Evolutionary conservation across 2,113 vertebrate species (phyloP).

Genomic region (Mastomys coucha): DNA sequence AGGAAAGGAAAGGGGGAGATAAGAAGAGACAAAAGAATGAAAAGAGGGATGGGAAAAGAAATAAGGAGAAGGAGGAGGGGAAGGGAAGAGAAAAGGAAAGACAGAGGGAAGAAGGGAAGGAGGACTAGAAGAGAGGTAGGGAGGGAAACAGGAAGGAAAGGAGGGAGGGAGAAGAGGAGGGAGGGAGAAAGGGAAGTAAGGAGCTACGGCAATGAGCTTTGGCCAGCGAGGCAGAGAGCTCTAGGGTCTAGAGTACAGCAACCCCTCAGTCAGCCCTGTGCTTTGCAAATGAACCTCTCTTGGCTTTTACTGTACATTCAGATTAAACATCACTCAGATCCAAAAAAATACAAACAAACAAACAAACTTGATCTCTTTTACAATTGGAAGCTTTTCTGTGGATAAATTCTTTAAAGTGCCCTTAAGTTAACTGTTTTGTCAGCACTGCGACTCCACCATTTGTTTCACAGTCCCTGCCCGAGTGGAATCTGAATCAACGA

Average conservation of each 20-base stretch:
- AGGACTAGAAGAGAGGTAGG: no score
- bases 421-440: slow-evolving; percentile 22
- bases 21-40: background rate
- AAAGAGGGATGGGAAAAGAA: background rate
- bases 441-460: slow-evolving; percentile 28
- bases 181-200: no score
- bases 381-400: background rate
- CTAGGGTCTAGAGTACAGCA: background rate
- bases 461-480: slow-evolving; percentile 50
- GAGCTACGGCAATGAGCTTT: background rate
- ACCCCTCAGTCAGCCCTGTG: background rate
- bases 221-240: slow-evolving; percentile 10
- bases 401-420: slow-evolving; percentile 53
- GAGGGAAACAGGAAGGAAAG: no score
- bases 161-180: accelerated
- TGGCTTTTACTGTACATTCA: background rate
- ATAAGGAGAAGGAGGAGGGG: no score
- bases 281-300: slow-evolving; percentile 26
- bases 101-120: no score
- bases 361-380: slow-evolving; percentile 57
- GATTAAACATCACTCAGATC: slow-evolving; percentile 47
- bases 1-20: background rate
- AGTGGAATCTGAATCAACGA: slow-evolving; percentile 70
- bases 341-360: background rate
- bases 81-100: accelerated